Evolutionary conservation across 2,888 invertebrate species (phyloP).

Genomic region (Megalurothrips usitatus): DNA sequence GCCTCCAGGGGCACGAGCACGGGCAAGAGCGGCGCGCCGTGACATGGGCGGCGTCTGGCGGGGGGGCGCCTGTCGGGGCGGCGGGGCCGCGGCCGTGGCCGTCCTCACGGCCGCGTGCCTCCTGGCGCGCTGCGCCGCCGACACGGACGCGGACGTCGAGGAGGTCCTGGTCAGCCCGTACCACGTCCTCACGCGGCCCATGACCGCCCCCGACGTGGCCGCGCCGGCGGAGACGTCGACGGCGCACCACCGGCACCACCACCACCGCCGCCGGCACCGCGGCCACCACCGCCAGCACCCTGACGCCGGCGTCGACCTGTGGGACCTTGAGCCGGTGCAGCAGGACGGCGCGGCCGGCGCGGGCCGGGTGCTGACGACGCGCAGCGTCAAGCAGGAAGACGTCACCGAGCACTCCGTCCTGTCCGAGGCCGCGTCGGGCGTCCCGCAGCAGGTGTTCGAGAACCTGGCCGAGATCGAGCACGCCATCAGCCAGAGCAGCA

Average conservation of each 20-base stretch:
- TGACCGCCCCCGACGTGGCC: background rate
- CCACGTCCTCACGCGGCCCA: background rate
- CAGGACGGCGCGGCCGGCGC: background rate
- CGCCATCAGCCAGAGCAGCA: background rate
- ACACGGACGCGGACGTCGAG: background rate
- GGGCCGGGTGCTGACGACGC: slow-evolving; percentile 1
- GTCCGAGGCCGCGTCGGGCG: background rate
- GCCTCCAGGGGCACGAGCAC: too few species aligned
- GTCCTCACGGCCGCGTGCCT: background rate
- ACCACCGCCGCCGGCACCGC: slow-evolving; percentile 1
- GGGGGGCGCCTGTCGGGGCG: background rate
- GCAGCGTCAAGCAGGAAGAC: slow-evolving; percentile 21
- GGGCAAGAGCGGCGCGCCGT: background rate
- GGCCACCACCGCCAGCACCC: background rate
- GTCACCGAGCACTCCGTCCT: background rate
- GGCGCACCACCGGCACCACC: background rate
- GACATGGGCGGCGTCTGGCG: background rate
- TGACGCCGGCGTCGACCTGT: background rate
- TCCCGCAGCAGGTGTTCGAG: background rate
- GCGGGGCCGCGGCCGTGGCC: background rate
- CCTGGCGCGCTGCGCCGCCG: background rate
- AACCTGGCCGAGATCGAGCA: slow-evolving; percentile 24
- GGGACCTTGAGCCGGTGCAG: slow-evolving; percentile 1
- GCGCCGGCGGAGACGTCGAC: background rate
- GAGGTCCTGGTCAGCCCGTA: background rate